Percentiles rank a stretch among this genome's conserved stretches.
These are phyloP conservation scores for Zoanthus sansibaricus DNA, from an alignment of 92 coral and sea anemone species.

Conservation along the genomic window DNA sequence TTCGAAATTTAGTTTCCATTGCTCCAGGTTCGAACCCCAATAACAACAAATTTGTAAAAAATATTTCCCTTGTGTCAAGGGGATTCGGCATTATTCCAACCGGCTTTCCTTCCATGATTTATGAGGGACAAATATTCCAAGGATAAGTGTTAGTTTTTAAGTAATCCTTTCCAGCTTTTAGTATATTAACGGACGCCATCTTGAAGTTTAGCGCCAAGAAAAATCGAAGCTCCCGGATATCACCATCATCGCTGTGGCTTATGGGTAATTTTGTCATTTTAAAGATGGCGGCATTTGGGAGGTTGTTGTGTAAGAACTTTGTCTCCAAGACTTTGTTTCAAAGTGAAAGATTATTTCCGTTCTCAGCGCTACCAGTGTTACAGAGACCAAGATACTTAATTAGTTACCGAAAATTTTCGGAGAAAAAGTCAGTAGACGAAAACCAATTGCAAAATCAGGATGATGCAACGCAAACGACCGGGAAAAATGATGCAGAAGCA, in stretches of 20 bases:
- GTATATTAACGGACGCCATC: constrained; percentile 61
- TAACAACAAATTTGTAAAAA: constrained; percentile 89
- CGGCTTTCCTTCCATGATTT: constrained; percentile 50
- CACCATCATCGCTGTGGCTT: constrained; percentile 20
- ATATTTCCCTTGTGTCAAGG: constrained; percentile 86
- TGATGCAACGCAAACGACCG: neutral
- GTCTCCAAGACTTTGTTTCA: constrained; percentile 14
- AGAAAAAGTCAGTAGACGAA: constrained; percentile 34
- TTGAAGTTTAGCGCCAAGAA: constrained; percentile 82
- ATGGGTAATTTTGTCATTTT: constrained; percentile 40
- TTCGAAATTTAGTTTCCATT: constrained; percentile 92
- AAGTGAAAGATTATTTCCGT: constrained; percentile 15
- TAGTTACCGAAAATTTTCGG: neutral
- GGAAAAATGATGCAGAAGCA: constrained; percentile 6
- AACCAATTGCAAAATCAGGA: constrained; percentile 26
- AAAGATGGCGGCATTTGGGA: constrained; percentile 61
- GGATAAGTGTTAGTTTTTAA: neutral
- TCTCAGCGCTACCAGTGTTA: neutral
- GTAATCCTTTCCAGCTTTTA: neutral
- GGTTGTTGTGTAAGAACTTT: constrained; percentile 18
- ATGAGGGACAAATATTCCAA: neutral
- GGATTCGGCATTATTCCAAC: constrained; percentile 86
- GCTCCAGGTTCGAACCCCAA: constrained; percentile 92
- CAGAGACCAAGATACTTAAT: neutral
- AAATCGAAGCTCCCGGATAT: constrained; percentile 66